Percentiles rank a stretch among this genome's conserved stretches.
These are phyloP conservation scores for Bhutanitis thaidina DNA, from an alignment of 2,888 invertebrate species.

Conservation along the genomic window DNA sequence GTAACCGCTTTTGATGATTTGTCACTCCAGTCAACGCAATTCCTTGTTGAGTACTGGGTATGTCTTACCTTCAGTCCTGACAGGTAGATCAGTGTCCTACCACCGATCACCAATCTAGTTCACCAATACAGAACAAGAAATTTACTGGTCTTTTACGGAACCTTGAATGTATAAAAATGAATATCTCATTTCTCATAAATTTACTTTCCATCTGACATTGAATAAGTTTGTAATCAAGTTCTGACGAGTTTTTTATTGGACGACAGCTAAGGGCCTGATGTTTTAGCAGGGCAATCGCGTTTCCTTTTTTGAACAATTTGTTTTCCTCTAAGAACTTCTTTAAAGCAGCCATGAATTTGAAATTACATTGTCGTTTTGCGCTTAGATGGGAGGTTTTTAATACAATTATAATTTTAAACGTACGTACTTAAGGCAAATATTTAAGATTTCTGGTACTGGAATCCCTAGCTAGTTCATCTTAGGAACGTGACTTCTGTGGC, in stretches of 20 bases:
- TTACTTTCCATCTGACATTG: constrained; percentile 26
- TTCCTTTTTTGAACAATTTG: constrained; percentile 36
- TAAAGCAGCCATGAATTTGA: constrained; percentile 16
- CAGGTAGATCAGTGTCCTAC: no score
- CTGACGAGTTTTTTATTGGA: constrained; percentile 20
- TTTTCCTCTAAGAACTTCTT: constrained; percentile 35
- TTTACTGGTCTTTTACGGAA: neutral
- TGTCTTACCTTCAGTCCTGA: no score
- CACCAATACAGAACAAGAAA: no score
- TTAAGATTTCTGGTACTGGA: no score
- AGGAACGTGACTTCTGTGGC: no score
- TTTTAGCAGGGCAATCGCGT: constrained; percentile 35
- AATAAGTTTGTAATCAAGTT: constrained; percentile 26
- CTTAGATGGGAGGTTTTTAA: neutral
- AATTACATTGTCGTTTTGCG: neutral
- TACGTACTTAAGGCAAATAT: no score
- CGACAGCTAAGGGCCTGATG: constrained; percentile 14
- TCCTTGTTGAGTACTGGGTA: no score
- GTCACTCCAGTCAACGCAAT: no score
- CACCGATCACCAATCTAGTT: no score
- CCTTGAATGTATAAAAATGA: neutral
- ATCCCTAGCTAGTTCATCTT: no score
- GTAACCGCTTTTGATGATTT: no score
- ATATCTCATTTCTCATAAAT: constrained; percentile 18
- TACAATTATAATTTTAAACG: neutral